A percentile compares a stretch with the other conserved stretches of the same genome.
Conservation (phyloP, 37 sponge, comb jelly and placozoan genomes). For the Spongilla lacustris region DNA sequence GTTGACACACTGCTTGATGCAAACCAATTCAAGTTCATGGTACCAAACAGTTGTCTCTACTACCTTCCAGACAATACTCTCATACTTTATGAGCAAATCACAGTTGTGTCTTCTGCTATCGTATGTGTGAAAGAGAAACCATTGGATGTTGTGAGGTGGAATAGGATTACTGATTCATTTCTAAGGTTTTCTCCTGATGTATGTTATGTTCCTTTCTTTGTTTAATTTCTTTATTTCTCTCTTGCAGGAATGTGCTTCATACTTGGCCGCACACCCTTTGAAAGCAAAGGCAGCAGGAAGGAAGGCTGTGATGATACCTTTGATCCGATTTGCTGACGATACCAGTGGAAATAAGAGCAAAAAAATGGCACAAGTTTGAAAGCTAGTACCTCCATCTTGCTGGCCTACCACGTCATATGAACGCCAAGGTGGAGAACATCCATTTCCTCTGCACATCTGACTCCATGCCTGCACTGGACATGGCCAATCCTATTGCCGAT, state of each 20-base stretch:
- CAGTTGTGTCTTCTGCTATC: background rate
- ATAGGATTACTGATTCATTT: background rate
- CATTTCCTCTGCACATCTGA: slow-evolving; percentile 50
- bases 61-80: background rate
- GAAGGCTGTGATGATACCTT: slow-evolving; percentile 15
- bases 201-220: background rate
- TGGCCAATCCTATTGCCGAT: slow-evolving; percentile 24
- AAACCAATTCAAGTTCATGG: background rate
- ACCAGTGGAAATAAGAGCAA: slow-evolving; percentile 66
- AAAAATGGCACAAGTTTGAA: slow-evolving; percentile 67
- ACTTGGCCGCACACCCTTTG: background rate
- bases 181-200: background rate
- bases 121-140: background rate
- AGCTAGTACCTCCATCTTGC: slow-evolving; percentile 49
- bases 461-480: slow-evolving; percentile 10
- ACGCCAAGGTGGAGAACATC: slow-evolving; percentile 39
- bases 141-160: background rate
- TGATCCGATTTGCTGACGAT: slow-evolving; percentile 58
- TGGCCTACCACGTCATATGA: slow-evolving; percentile 31
- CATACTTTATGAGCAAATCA: background rate
- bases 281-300: background rate
- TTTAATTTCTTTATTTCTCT: background rate
- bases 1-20: background rate
- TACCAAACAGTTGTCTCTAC: background rate
- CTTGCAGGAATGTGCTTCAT: background rate